phyloP scores from a whole-genome alignment of 1,140 invertebrate species.

The Pseudomyrmex cubaensis region DNA sequence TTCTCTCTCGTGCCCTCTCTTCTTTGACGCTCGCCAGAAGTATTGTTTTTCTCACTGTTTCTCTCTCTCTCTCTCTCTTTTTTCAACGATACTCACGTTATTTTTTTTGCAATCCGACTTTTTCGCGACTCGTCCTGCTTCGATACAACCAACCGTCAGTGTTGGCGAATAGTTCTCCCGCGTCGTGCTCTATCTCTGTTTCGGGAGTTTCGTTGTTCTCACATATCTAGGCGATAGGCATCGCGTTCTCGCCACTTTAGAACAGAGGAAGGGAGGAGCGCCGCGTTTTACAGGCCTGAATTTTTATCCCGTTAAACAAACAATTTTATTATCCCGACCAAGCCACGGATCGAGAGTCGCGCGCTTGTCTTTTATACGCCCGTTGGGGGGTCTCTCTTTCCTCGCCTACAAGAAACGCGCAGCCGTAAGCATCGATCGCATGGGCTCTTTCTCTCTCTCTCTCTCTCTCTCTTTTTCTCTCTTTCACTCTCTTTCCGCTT shows the following conservation, averaged over 20 bases:
- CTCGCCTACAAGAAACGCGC: constrained; percentile 27
- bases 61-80: not conserved
- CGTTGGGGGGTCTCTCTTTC: not conserved
- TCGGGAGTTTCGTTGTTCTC: constrained; percentile 41
- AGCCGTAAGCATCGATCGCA: constrained; percentile 49
- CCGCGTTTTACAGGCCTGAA: constrained; percentile 50
- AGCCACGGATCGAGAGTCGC: constrained; percentile 39
- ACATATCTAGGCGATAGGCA: constrained; percentile 59
- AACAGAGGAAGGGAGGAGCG: not conserved
- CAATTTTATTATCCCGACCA: constrained; percentile 62
- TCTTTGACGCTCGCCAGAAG: constrained; percentile 8
- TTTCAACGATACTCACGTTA: constrained; percentile 50
- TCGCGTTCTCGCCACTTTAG: constrained; percentile 58
- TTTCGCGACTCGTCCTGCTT: constrained; percentile 21
- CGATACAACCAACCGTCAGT: constrained; percentile 47
- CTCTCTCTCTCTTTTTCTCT: not conserved
- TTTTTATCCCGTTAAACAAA: constrained; percentile 63
- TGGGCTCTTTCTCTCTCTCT: not conserved
- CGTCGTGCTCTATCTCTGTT: constrained; percentile 71
- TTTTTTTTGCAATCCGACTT: constrained; percentile 52
- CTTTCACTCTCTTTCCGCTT: not conserved
- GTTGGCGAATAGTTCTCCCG: constrained; percentile 51
- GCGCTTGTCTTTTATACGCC: constrained; percentile 31
- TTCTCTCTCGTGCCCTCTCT: not conserved
- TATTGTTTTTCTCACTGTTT: not conserved